Percentiles rank a stretch among this genome's conserved stretches.
Conservation (phyloP, 1,140 invertebrate species). For the Schlechtendalia chinensis region DNA sequence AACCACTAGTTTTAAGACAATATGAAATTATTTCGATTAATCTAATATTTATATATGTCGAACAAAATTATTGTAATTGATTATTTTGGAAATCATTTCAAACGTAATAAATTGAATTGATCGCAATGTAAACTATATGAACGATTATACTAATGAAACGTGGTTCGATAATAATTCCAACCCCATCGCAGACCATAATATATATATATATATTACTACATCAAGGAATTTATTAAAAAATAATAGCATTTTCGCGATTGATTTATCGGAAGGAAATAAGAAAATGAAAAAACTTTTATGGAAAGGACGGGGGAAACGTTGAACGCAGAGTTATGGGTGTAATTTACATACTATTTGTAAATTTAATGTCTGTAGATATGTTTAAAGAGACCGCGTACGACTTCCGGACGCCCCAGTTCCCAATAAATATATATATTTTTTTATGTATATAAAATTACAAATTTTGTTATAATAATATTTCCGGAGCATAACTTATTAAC, state of each 20-base stretch:
- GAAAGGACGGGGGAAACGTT: not conserved
- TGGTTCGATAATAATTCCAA: no score
- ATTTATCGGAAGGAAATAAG: not conserved
- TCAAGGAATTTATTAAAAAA: not conserved
- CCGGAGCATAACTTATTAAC: no score
- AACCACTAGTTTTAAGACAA: no score
- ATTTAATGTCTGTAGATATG: slow-evolving; percentile 1
- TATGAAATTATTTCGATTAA: no score
- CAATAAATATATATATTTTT: not conserved
- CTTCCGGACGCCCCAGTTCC: not conserved
- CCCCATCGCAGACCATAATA: no score
- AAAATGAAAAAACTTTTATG: slow-evolving; percentile 16
- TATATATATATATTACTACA: no score
- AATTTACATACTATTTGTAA: slow-evolving; percentile 18
- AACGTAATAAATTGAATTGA: no score
- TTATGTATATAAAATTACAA: not conserved
- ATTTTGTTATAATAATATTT: not conserved
- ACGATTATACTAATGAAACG: no score
- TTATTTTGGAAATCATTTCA: no score
- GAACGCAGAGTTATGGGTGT: not conserved
- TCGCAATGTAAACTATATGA: no score
- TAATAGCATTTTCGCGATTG: slow-evolving; percentile 4
- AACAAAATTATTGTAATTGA: no score
- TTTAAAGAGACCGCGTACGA: not conserved
- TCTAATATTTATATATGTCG: no score